Conservation (phyloP, 2,113 vertebrate genomes). For the Pandion haliaetus region DNA sequence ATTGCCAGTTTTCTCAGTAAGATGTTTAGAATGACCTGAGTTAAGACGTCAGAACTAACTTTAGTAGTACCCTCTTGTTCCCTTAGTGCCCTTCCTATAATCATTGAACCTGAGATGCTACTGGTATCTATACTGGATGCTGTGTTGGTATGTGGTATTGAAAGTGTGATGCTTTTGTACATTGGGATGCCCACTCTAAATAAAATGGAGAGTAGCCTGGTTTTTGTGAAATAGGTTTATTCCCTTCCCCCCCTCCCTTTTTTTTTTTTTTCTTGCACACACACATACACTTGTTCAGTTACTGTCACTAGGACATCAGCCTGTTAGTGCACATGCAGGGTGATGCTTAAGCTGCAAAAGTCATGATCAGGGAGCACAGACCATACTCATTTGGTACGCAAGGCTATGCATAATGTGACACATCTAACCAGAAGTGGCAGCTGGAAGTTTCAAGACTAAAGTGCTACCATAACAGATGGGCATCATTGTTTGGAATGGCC, state of each 20-base stretch:
- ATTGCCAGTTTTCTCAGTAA: background rate
- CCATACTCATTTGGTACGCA: background rate
- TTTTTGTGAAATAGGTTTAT: background rate
- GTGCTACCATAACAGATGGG: constrained; percentile 35
- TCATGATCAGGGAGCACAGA: background rate
- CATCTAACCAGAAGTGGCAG: constrained; percentile 24
- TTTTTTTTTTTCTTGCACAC: background rate
- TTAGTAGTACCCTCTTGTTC: background rate
- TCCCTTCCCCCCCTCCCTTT: background rate
- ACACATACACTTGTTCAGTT: background rate
- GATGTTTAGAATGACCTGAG: too few species aligned
- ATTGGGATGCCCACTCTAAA: background rate
- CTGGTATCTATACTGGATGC: background rate
- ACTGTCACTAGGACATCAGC: background rate
- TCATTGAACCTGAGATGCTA: background rate
- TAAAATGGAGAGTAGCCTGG: background rate
- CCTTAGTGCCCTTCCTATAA: background rate
- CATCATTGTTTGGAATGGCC: constrained; percentile 38
- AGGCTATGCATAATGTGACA: constrained; percentile 19
- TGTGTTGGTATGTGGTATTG: rapidly evolving
- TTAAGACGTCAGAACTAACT: background rate
- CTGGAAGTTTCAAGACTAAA: constrained; percentile 38
- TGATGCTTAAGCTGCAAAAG: background rate
- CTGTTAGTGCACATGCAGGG: background rate
- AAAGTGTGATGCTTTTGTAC: background rate